A percentile compares a stretch with the other conserved stretches of the same genome.
Conservation (phyloP, 2,888 invertebrate genomes). For the Agelastica alni region DNA sequence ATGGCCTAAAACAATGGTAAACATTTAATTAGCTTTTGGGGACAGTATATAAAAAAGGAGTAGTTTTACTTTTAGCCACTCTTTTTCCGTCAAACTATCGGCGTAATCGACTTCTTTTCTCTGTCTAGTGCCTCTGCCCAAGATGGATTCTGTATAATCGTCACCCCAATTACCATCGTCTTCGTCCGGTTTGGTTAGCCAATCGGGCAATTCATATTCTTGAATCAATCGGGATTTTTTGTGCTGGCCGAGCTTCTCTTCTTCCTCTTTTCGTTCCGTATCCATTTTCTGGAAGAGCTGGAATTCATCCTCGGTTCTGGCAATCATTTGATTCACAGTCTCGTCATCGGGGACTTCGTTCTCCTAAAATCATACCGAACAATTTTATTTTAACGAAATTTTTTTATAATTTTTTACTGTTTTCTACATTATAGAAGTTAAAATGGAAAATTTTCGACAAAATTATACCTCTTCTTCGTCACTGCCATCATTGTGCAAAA, state of each 20-base stretch:
- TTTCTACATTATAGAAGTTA: no score
- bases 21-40: no score
- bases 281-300: conserved; percentile 93
- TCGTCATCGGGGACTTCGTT: conserved; percentile 99
- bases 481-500: conserved; percentile 91
- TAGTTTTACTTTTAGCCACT: conserved; percentile 78
- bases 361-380: conserved; percentile 48
- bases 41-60: no score
- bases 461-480: conserved; percentile 79
- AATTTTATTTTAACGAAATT: background rate
- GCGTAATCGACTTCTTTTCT: conserved; percentile 98
- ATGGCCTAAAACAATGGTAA: conserved; percentile 64
- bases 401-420: no score
- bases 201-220: conserved; percentile 92
- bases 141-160: conserved; percentile 48
- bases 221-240: conserved; percentile 86
- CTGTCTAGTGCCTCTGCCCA: conserved; percentile 90
- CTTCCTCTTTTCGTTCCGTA: conserved; percentile 81
- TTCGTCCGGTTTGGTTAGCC: conserved; percentile 94
- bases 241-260: conserved; percentile 66
- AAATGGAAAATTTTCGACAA: no score
- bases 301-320: conserved; percentile 92
- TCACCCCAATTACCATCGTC: conserved; percentile 73
- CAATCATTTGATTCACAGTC: conserved; percentile 98
- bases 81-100: conserved; percentile 95